A percentile compares a stretch with the other conserved stretches of the same genome.
phyloP scores from a whole-genome alignment of 2,797 vertebrate species.

The Typhlichthys eigenmanni region DNA sequence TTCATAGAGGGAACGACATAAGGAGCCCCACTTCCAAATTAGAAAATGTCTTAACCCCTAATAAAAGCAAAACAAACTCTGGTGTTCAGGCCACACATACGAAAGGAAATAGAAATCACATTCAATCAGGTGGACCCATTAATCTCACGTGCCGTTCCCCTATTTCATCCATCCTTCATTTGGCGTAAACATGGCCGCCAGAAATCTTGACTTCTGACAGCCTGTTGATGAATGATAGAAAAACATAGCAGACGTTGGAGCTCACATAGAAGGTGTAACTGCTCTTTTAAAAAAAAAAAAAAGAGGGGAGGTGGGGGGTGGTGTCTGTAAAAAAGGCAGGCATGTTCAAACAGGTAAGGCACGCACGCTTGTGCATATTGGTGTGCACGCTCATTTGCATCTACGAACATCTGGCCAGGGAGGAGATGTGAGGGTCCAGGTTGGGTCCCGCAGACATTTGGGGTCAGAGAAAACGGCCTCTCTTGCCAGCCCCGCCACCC shows the following conservation, averaged over 20 bases:
- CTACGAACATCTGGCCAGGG: slow-evolving; percentile 72
- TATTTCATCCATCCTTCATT: slow-evolving; percentile 64
- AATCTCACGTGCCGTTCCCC: slow-evolving; percentile 74
- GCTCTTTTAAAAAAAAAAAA: no score
- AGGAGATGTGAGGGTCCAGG: slow-evolving; percentile 12
- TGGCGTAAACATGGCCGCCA: slow-evolving; percentile 76
- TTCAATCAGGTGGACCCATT: slow-evolving; percentile 78
- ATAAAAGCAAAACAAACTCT: slow-evolving; percentile 60
- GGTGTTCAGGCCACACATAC: slow-evolving; percentile 70
- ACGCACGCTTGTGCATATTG: not conserved
- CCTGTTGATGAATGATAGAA: slow-evolving; percentile 80
- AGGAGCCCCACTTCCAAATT: slow-evolving; percentile 12
- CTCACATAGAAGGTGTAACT: no score
- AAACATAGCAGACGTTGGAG: slow-evolving; percentile 54
- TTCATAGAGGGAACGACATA: slow-evolving; percentile 2
- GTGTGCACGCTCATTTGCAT: not conserved
- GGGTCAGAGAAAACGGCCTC: slow-evolving; percentile 67
- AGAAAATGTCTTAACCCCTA: slow-evolving; percentile 47
- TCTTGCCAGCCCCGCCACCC: slow-evolving; percentile 21
- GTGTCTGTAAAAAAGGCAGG: not conserved
- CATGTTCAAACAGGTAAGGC: slow-evolving; percentile 1
- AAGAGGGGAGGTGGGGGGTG: no score
- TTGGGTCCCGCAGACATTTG: slow-evolving; percentile 49
- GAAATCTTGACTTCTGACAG: slow-evolving; percentile 78
- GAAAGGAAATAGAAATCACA: slow-evolving; percentile 81